Evolutionary conservation across 2,113 vertebrate genomes (phyloP).

Genomic region (Dromaius novaehollandiae): DNA sequence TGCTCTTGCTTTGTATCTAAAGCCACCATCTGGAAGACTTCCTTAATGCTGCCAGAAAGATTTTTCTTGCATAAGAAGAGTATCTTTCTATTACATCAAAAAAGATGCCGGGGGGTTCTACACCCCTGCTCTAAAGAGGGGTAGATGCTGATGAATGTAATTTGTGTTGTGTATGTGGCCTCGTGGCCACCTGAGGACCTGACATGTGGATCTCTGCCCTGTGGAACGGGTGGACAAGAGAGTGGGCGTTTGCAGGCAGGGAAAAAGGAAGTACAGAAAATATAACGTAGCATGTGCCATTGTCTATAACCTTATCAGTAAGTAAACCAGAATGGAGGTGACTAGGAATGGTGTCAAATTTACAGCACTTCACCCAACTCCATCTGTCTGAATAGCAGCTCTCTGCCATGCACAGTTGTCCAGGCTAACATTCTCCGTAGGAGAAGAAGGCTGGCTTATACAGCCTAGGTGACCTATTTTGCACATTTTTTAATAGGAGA

Average conservation of each 20-base stretch:
- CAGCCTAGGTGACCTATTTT: accelerated
- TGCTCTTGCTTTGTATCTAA: not conserved
- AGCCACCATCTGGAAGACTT: accelerated
- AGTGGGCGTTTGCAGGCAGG: not conserved
- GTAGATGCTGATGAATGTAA: accelerated
- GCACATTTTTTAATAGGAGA: not conserved
- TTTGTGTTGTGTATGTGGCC: accelerated
- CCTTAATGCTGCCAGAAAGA: not conserved
- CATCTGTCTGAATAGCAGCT: accelerated
- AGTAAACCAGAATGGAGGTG: not conserved
- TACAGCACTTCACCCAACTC: accelerated
- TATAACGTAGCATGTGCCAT: accelerated
- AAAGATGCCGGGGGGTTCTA: not conserved
- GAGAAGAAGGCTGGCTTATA: not conserved
- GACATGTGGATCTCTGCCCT: not conserved
- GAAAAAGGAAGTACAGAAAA: not conserved
- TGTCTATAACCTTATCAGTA: accelerated
- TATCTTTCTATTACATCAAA: not conserved
- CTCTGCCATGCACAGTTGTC: not conserved
- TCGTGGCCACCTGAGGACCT: not conserved
- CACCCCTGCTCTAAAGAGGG: not conserved
- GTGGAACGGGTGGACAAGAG: not conserved
- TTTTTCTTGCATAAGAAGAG: not conserved
- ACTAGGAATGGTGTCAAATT: not conserved
- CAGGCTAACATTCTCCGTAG: accelerated